Evolutionary conservation across 2,888 invertebrate species (phyloP).

Genomic region (Dicyrtomina minuta): DNA sequence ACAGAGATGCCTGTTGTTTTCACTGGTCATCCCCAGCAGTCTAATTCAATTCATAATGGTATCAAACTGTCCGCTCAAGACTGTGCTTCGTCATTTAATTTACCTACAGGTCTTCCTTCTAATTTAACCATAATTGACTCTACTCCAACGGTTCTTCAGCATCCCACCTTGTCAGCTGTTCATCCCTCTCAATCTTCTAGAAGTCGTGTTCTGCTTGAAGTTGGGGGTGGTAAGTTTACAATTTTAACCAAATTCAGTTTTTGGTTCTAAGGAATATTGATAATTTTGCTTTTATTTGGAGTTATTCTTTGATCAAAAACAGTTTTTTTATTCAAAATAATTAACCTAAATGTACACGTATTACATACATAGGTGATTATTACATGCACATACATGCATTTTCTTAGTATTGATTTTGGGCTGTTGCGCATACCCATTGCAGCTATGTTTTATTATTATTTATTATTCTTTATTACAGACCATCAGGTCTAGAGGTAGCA

Average conservation of each 20-base stretch:
- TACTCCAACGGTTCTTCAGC: background rate
- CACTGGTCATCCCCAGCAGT: background rate
- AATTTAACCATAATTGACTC: slow-evolving; percentile 3
- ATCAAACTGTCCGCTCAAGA: slow-evolving; percentile 18
- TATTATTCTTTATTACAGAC: too few species aligned
- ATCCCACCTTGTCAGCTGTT: background rate
- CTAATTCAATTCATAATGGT: slow-evolving; percentile 17
- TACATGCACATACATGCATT: too few species aligned
- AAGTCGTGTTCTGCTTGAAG: slow-evolving; percentile 19
- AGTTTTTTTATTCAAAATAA: background rate
- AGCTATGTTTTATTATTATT: too few species aligned
- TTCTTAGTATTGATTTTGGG: too few species aligned
- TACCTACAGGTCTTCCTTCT: slow-evolving; percentile 18
- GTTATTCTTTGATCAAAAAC: too few species aligned
- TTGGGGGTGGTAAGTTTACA: slow-evolving; percentile 16
- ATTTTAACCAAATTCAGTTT: background rate
- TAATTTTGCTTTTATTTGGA: too few species aligned
- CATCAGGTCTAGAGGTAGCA: too few species aligned
- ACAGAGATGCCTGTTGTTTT: background rate
- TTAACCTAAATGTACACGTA: too few species aligned
- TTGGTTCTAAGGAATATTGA: too few species aligned
- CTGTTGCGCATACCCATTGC: too few species aligned
- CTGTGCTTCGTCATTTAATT: slow-evolving; percentile 5
- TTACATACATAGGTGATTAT: too few species aligned
- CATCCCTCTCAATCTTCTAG: slow-evolving; percentile 1